Percentiles rank a stretch among this genome's conserved stretches.
These are phyloP conservation scores for Urosaurus nigricauda DNA, from an alignment of 2,797 vertebrate species.

Conservation along the genomic window DNA sequence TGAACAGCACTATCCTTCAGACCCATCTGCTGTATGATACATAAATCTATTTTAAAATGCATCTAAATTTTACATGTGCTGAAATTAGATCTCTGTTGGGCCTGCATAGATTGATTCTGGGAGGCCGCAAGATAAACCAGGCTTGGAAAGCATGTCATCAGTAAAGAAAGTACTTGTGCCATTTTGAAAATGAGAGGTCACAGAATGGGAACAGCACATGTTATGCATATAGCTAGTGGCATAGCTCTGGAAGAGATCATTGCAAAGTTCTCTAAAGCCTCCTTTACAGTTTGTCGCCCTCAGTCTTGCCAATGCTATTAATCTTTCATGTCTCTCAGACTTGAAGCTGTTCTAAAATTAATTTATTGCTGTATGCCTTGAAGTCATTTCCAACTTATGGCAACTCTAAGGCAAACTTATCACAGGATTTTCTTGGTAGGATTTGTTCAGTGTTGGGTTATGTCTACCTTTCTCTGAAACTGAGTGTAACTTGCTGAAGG, in stretches of 20 bases:
- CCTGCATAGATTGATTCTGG: neutral
- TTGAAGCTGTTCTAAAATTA: slow-evolving; percentile 49
- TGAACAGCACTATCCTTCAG: neutral
- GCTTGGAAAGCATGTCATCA: neutral
- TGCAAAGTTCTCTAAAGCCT: neutral
- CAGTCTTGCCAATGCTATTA: slow-evolving; percentile 36
- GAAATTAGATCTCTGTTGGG: neutral
- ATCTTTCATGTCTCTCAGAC: slow-evolving; percentile 36
- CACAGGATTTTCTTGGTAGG: too few species aligned
- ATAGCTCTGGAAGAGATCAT: neutral
- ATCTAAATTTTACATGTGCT: slow-evolving; percentile 24
- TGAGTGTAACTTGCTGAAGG: too few species aligned
- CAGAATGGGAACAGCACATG: neutral
- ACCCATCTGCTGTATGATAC: neutral
- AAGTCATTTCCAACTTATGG: too few species aligned
- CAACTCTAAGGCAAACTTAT: too few species aligned
- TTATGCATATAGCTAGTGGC: neutral
- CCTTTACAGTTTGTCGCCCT: slow-evolving; percentile 33
- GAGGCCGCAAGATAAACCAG: neutral
- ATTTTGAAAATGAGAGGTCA: neutral
- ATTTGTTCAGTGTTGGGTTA: too few species aligned
- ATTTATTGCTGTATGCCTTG: too few species aligned
- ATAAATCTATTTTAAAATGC: slow-evolving; percentile 1
- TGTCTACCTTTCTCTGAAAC: too few species aligned
- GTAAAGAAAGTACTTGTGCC: slow-evolving; percentile 4